phyloP scores from a whole-genome alignment of 2,797 vertebrate genomes.

The Leuciscus waleckii region DNA sequence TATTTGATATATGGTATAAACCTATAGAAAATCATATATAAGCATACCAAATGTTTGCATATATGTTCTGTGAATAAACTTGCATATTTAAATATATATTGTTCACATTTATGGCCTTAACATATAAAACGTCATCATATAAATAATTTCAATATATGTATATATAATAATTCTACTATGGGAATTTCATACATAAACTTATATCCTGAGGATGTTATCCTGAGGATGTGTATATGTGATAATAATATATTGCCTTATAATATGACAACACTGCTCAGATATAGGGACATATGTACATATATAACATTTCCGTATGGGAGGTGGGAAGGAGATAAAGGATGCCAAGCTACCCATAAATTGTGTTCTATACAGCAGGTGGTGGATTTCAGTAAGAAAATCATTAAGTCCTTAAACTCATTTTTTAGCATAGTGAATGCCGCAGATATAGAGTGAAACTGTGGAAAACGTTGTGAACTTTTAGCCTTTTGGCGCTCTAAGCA shows the following conservation, averaged over 20 bases:
- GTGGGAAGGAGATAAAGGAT: background rate
- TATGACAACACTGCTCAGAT: too few species aligned
- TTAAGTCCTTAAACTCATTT: constrained; percentile 50
- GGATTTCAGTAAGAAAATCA: constrained; percentile 41
- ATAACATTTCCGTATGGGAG: too few species aligned
- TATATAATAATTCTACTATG: background rate
- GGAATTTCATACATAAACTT: background rate
- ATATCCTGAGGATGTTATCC: background rate
- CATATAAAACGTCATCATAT: too few species aligned
- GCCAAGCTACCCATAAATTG: constrained; percentile 35
- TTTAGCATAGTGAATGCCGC: constrained; percentile 43
- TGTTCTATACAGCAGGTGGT: constrained; percentile 53
- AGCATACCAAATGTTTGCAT: too few species aligned
- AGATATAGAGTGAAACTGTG: constrained; percentile 59
- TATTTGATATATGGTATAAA: too few species aligned
- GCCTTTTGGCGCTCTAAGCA: constrained; percentile 69
- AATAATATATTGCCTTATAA: too few species aligned
- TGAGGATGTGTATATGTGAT: background rate
- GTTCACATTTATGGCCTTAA: too few species aligned
- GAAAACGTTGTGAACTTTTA: constrained; percentile 75
- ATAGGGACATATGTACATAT: too few species aligned
- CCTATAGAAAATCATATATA: too few species aligned
- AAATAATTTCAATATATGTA: too few species aligned
- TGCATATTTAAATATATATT: too few species aligned
- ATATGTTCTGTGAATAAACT: too few species aligned